These are phyloP conservation scores for Clistopyga incitator DNA, from an alignment of 2,888 invertebrate genomes.

Conservation along the genomic window DNA sequence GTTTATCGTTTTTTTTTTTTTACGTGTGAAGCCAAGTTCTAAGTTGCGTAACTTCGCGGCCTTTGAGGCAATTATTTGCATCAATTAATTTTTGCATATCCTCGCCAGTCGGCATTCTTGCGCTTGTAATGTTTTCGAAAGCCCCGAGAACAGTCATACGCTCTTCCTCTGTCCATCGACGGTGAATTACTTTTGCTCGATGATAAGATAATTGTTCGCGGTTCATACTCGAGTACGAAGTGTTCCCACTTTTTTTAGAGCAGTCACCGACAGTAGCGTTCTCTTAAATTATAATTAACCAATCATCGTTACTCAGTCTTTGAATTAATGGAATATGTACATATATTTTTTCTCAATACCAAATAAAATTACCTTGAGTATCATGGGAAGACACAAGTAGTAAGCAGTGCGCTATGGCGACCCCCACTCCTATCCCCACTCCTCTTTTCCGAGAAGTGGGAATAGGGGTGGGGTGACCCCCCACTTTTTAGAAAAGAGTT, in stretches of 20 bases:
- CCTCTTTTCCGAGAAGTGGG: too few relatives aligned
- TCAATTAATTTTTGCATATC: constrained; percentile 36
- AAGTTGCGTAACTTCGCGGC: constrained; percentile 28
- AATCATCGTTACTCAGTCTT: too few relatives aligned
- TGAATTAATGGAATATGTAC: neutral
- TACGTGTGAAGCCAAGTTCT: constrained; percentile 37
- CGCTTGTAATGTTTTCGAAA: neutral
- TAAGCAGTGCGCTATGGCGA: too few relatives aligned
- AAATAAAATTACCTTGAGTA: neutral
- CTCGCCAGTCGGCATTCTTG: constrained; percentile 36
- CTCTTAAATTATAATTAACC: too few relatives aligned
- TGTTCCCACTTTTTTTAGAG: too few relatives aligned
- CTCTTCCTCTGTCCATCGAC: neutral
- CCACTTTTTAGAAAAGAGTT: too few relatives aligned
- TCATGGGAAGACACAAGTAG: neutral
- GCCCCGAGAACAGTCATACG: constrained; percentile 1
- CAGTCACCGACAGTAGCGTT: too few relatives aligned
- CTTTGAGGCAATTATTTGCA: constrained; percentile 30
- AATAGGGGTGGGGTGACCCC: too few relatives aligned
- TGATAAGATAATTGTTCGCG: too few relatives aligned
- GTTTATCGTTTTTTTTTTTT: constrained; percentile 7
- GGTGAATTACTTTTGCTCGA: neutral
- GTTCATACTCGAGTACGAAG: too few relatives aligned
- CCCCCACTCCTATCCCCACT: too few relatives aligned
- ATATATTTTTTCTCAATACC: neutral